These are phyloP conservation scores for Syrmaticus mikado DNA, from an alignment of 2,113 vertebrate species.

Conservation along the genomic window DNA sequence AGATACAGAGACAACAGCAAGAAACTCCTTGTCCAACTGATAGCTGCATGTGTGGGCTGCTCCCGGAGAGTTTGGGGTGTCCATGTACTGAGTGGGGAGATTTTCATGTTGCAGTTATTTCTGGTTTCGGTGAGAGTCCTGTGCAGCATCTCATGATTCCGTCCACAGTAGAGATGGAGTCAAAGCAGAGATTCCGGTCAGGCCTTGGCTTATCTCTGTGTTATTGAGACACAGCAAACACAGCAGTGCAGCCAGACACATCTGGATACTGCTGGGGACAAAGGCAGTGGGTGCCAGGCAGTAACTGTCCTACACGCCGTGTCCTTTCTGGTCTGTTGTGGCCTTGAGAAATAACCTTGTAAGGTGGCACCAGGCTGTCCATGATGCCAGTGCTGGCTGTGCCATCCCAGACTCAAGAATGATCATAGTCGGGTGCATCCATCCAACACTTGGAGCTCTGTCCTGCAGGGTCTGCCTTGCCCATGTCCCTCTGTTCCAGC, in stretches of 20 bases:
- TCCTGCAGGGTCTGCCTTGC: neutral
- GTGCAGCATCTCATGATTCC: neutral
- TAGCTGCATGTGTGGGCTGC: neutral
- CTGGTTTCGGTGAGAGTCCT: neutral
- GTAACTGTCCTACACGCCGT: accelerated
- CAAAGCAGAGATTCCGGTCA: neutral
- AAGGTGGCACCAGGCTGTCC: neutral
- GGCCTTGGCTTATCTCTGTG: neutral
- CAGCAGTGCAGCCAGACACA: accelerated
- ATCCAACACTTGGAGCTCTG: neutral
- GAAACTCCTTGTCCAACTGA: neutral
- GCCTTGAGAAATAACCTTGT: neutral
- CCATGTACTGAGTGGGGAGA: neutral
- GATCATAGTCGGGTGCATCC: neutral
- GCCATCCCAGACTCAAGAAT: neutral
- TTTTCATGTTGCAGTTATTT: neutral
- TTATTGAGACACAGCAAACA: neutral
- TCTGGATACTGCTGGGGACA: neutral
- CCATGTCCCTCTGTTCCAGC: accelerated
- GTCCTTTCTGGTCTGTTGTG: neutral
- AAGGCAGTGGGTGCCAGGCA: neutral
- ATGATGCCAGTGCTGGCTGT: accelerated
- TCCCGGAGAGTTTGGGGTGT: neutral
- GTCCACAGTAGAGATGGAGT: neutral
- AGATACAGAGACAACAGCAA: neutral